Base-by-base conservation (phyloP, 2,888 invertebrate genomes). In the Lathronympha strigana region DNA sequence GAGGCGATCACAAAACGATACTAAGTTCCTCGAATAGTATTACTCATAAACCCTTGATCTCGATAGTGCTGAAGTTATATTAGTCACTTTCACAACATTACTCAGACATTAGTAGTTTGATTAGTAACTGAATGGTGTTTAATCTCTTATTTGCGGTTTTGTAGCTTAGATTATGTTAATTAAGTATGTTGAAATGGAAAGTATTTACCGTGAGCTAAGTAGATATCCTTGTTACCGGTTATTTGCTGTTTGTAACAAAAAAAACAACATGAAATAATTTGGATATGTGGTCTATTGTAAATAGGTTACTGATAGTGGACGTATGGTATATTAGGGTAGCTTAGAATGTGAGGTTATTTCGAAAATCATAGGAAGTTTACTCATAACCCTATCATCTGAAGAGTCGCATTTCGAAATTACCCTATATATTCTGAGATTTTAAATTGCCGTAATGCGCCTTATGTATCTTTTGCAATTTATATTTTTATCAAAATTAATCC, bases 1-100 rank as follows among this genome's bases (percentile, higher is more conserved):
- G 75, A 71, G 70, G 75, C 72, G 80, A 81, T 80, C 76, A 70
- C 71, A 72, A 72, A 73, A 73, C 61, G 68, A 69, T 69, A 69
- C 60, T 55, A 55, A 58, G 55, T 71, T 71, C 71, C 40, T 55
- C 58, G 69, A 71, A 71, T 61, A 38, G 33, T 19, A 61, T 66
- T 66, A 61, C 66, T 66, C 54, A 66, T 66, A 66, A 53, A 54
- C 45, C 53, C 58, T 51, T 38, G 60, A 61, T 60, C 61, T 54
- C 23, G 60, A 66, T 61, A 61, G 23, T 66, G 60, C 33, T 36
- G 13, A 4, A 50, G 40, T 25, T 49, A 31, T 53, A 58, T 64
- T 64, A 64, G 58, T 60, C 64, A 60, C 64, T 60, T 64, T 64
- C 64, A 51, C 63, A 58, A 43, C 57, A 55, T 43, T 63, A 31